These are phyloP conservation scores for Sepiola atlantica DNA, from an alignment of 2,888 invertebrate species.

Conservation along the genomic window DNA sequence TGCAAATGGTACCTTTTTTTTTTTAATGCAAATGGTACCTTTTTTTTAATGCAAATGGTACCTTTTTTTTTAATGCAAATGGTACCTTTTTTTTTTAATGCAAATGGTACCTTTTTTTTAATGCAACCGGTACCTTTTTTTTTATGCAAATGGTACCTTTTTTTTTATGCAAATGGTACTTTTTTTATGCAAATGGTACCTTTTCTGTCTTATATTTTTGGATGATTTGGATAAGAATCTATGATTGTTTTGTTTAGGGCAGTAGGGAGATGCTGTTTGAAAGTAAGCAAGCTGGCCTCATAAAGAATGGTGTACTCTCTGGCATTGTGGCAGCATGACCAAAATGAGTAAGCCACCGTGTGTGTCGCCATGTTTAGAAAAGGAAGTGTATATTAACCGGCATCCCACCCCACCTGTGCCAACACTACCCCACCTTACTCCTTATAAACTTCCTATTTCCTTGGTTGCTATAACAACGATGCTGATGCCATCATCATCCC, in stretches of 20 bases:
- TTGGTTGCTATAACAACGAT: not conserved
- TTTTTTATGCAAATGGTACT: too few relatives aligned
- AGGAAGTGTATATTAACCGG: not conserved
- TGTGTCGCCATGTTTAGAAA: not conserved
- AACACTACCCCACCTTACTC: not conserved
- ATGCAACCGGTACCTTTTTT: too few relatives aligned
- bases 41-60: too few relatives aligned
- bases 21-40: too few relatives aligned
- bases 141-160: too few relatives aligned
- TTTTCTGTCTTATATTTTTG: not conserved
- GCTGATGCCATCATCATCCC: not conserved
- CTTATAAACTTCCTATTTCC: conserved; percentile 32
- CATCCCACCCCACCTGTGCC: not conserved
- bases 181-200: not conserved
- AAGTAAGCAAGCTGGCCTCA: not conserved
- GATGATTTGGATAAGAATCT: not conserved
- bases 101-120: too few relatives aligned
- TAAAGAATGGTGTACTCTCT: not conserved
- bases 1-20: too few relatives aligned
- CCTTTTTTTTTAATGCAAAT: too few relatives aligned
- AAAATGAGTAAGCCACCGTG: not conserved
- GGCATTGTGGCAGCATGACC: not conserved
- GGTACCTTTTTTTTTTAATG: too few relatives aligned
- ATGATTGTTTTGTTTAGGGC: too few relatives aligned
- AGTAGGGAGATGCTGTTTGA: not conserved